Conservation (phyloP, 2,113 vertebrate species). For the Aleadryas rufinucha region DNA sequence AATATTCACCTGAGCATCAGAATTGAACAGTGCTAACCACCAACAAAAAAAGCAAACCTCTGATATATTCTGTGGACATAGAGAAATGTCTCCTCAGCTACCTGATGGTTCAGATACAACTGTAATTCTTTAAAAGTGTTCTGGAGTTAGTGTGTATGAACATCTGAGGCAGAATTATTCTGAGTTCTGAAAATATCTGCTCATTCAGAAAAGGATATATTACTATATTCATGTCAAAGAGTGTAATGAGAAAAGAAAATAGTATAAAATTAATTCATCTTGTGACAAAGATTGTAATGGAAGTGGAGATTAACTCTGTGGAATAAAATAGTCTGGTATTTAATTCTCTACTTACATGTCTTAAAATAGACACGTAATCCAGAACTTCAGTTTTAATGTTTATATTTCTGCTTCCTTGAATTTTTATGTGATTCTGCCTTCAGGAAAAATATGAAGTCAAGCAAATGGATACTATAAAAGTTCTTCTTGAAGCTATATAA, state of each 20-base stretch:
- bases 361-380: constrained; percentile 54
- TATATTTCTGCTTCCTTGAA: constrained; percentile 34
- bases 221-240: neutral
- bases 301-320: neutral
- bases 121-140: neutral
- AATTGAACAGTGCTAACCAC: neutral
- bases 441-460: neutral
- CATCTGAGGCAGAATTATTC: constrained; percentile 2
- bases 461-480: neutral
- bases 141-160: neutral
- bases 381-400: neutral
- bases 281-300: constrained; percentile 33
- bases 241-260: constrained; percentile 1
- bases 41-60: neutral
- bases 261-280: constrained; percentile 61
- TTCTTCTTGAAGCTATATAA: neutral
- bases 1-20: neutral
- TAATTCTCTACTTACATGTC: constrained; percentile 18
- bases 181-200: neutral
- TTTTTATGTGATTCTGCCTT: neutral
- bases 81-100: neutral
- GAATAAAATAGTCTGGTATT: constrained; percentile 33
- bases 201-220: neutral
- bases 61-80: neutral
- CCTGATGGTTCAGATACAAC: neutral